Evolutionary conservation across 2,888 invertebrate genomes (phyloP).

Genomic region (Aphrophora alni): DNA sequence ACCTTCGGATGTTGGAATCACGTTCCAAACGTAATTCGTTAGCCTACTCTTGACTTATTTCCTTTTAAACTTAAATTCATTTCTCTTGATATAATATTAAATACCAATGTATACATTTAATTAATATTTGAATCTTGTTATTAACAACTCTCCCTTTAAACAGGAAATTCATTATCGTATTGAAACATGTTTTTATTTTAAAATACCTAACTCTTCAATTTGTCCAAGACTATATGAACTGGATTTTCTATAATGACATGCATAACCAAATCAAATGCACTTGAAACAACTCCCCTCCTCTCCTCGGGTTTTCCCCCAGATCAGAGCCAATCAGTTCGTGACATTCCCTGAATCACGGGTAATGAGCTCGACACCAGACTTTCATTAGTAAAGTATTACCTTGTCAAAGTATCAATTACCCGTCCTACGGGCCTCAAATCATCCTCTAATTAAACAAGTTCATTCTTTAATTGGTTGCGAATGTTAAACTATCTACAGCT

Average conservation of each 20-base stretch:
- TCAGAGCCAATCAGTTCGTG: not conserved
- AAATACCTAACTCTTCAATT: too few relatives aligned
- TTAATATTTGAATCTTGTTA: too few relatives aligned
- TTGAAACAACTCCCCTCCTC: too few relatives aligned
- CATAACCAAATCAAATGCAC: too few relatives aligned
- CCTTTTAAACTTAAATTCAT: not conserved
- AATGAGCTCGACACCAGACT: not conserved
- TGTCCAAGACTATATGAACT: too few relatives aligned
- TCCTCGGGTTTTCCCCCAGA: too few relatives aligned
- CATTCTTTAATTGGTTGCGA: not conserved
- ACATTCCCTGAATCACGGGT: not conserved
- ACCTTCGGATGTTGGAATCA: not conserved
- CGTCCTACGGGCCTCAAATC: not conserved
- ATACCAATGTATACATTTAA: too few relatives aligned
- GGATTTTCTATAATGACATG: too few relatives aligned
- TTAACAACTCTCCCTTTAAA: too few relatives aligned
- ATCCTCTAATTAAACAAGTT: not conserved
- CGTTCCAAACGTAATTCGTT: not conserved
- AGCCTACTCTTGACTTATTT: not conserved
- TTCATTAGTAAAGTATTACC: not conserved
- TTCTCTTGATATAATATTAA: too few relatives aligned
- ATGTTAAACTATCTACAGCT: not conserved
- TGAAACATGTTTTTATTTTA: too few relatives aligned
- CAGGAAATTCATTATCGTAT: too few relatives aligned
- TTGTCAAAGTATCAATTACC: not conserved